These are phyloP conservation scores for Diadumene lineata DNA, from an alignment of 92 coral and sea anemone genomes.

Conservation along the genomic window DNA sequence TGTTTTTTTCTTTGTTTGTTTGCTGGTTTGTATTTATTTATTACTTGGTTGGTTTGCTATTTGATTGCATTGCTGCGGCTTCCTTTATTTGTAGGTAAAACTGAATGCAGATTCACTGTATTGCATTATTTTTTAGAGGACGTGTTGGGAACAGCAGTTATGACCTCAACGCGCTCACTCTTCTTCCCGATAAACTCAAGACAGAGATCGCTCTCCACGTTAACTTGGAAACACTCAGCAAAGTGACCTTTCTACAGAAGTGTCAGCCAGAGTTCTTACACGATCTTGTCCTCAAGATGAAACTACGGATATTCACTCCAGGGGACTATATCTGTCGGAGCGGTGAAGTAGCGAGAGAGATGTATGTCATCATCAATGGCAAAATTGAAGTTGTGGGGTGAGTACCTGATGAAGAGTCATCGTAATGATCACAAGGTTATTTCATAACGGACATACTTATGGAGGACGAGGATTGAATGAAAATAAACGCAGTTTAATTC, in stretches of 20 bases:
- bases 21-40: no score
- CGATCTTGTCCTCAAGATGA: slow-evolving; percentile 86
- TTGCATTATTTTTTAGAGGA: slow-evolving; percentile 67
- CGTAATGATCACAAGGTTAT: not conserved
- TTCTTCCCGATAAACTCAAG: slow-evolving; percentile 91
- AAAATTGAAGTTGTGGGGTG: slow-evolving; percentile 94
- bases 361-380: slow-evolving; percentile 94
- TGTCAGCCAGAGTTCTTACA: slow-evolving; percentile 98
- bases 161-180: slow-evolving; percentile 85
- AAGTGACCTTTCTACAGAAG: slow-evolving; percentile 93
- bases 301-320: slow-evolving; percentile 89
- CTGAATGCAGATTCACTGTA: no score
- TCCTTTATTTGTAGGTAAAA: no score
- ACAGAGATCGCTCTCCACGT: slow-evolving; percentile 95
- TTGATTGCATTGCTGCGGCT: no score
- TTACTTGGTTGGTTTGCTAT: no score
- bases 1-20: no score
- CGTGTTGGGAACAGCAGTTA: slow-evolving; percentile 89
- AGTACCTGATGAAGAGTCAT: slow-evolving; percentile 14
- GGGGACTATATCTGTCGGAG: slow-evolving; percentile 92
- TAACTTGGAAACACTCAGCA: slow-evolving; percentile 83
- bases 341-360: slow-evolving; percentile 93
- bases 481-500: no score
- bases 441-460: not conserved
- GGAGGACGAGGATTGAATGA: not conserved